phyloP scores from a whole-genome alignment of 1,140 invertebrate genomes.

The Halesus radiatus region DNA sequence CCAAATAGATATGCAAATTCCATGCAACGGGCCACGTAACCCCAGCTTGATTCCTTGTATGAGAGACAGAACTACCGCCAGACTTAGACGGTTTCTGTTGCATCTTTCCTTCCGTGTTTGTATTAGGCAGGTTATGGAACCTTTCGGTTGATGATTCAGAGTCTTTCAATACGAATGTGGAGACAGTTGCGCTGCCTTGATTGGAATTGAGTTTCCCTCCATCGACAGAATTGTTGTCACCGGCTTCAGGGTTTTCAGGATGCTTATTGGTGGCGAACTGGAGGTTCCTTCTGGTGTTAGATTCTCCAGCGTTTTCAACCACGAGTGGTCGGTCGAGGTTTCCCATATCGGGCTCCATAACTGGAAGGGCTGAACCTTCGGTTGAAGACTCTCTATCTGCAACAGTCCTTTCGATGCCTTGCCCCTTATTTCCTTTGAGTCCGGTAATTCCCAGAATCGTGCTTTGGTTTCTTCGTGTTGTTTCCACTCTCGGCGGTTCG shows the following conservation, averaged over 20 bases:
- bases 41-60: constrained; percentile 60
- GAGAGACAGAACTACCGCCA: constrained; percentile 60
- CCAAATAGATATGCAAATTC: constrained; percentile 90
- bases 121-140: constrained; percentile 68
- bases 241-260: constrained; percentile 62
- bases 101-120: constrained; percentile 66
- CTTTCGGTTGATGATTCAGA: constrained; percentile 69
- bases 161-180: constrained; percentile 66
- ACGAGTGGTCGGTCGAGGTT: constrained; percentile 69
- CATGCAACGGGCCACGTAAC: constrained; percentile 85
- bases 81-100: constrained; percentile 63
- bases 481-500: constrained; percentile 34
- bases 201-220: constrained; percentile 55
- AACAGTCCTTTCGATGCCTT: constrained; percentile 64
- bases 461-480: constrained; percentile 64
- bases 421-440: constrained; percentile 61
- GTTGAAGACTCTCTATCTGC: constrained; percentile 65
- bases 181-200: constrained; percentile 63
- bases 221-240: constrained; percentile 61
- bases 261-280: constrained; percentile 67
- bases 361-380: constrained; percentile 66
- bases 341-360: constrained; percentile 69
- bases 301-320: constrained; percentile 67
- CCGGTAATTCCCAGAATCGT: constrained; percentile 64
- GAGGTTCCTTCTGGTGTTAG: constrained; percentile 68